phyloP scores from a whole-genome alignment of 2,113 vertebrate genomes.

The Microcebus griseorufus region DNA sequence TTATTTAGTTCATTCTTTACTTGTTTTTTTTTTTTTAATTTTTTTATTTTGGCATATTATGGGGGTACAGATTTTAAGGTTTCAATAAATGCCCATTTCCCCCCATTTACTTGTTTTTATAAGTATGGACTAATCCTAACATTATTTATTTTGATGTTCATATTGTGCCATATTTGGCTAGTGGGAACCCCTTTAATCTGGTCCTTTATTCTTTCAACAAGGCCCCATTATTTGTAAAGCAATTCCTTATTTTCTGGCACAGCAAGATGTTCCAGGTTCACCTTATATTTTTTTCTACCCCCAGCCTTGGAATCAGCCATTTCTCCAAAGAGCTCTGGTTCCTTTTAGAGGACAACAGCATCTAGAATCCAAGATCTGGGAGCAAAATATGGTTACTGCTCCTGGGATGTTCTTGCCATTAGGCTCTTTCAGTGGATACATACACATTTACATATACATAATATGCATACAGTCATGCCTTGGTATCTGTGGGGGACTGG shows the following conservation, averaged over 20 bases:
- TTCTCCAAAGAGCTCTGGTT: neutral
- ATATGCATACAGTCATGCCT: neutral
- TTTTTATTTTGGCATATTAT: too few species aligned
- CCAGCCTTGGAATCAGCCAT: neutral
- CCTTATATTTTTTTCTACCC: neutral
- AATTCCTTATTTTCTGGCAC: slow-evolving; percentile 2
- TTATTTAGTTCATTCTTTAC: neutral
- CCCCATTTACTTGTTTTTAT: slow-evolving; percentile 2
- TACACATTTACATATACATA: neutral
- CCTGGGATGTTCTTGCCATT: neutral
- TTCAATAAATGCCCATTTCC: too few species aligned
- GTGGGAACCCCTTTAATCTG: neutral
- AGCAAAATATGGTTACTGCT: neutral
- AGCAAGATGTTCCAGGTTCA: neutral
- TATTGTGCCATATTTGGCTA: neutral
- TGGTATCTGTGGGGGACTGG: neutral
- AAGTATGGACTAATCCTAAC: neutral
- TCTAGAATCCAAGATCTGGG: neutral
- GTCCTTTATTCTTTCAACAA: neutral
- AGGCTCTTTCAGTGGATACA: neutral
- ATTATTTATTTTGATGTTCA: neutral
- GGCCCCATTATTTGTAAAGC: neutral
- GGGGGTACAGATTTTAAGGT: too few species aligned
- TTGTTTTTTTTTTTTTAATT: slow-evolving; percentile 31
- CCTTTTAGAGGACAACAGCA: neutral